Conservation (phyloP, 2,888 invertebrate genomes). For the Belgica antarctica region DNA sequence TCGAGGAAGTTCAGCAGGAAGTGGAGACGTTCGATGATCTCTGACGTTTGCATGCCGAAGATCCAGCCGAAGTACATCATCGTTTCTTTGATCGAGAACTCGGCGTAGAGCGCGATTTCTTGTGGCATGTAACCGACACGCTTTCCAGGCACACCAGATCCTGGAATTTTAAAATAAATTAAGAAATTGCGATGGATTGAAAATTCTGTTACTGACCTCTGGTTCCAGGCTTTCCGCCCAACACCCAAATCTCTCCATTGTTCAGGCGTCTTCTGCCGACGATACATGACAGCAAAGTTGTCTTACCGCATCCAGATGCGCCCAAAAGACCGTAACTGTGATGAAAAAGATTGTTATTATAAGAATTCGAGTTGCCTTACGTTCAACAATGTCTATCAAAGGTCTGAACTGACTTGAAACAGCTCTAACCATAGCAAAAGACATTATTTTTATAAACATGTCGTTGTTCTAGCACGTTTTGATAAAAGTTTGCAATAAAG, state of each 20-base stretch:
- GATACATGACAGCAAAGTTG: conserved; percentile 87
- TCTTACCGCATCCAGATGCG: conserved; percentile 96
- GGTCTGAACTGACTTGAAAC: too few relatives aligned
- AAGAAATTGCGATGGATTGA: background rate
- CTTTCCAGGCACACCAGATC: conserved; percentile 89
- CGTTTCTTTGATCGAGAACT: conserved; percentile 91
- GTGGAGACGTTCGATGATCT: conserved; percentile 76
- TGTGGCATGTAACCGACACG: conserved; percentile 97
- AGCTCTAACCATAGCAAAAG: too few relatives aligned
- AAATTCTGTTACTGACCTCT: conserved; percentile 61
- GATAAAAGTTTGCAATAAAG: too few relatives aligned
- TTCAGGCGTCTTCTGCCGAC: conserved; percentile 84
- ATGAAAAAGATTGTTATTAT: too few relatives aligned
- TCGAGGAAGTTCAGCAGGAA: conserved; percentile 88
- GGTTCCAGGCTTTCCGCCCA: conserved; percentile 86
- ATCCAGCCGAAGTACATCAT: conserved; percentile 97
- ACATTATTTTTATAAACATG: too few relatives aligned
- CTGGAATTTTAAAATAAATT: conserved; percentile 51
- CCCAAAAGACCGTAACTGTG: conserved; percentile 88
- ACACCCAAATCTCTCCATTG: conserved; percentile 83
- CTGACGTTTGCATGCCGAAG: conserved; percentile 82
- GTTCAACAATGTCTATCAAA: too few relatives aligned
- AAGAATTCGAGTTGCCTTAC: too few relatives aligned
- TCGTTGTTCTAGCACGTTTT: too few relatives aligned
- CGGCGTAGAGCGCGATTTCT: conserved; percentile 85